Base-by-base conservation (phyloP, 2,888 invertebrate species). In the Gerris lacustris region DNA sequence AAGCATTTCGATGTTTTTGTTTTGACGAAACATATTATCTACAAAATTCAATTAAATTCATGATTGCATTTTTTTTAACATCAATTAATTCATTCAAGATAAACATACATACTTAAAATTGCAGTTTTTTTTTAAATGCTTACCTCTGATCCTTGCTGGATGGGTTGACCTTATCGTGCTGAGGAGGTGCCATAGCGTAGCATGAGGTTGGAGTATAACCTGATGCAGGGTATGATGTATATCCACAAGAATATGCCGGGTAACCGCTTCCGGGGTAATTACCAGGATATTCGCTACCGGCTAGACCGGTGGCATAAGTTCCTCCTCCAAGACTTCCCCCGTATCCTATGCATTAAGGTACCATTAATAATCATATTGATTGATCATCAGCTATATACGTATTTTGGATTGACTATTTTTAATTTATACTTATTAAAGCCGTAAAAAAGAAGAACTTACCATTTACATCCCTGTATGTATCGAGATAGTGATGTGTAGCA, bases 141-240 rank as follows among this genome's bases (percentile, higher is more conserved):
- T 82, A 90, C 89, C 89, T 86, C 82, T 86, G 86, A 77, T 90
- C 89, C 80, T 90, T 90, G 89, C 91, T 78, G 85, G 87, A 73
- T 88, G 88, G 75, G 80, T 79, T 77, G 83, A 76, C 72, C 71
- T 77, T 76, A 74, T 77, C 83, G 75, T 90, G 89, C 79, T 90
- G 90, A 62, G 92, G 92, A 72, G 90, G 90, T 73, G 92, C 92
- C 92, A 93, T 92, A 79, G 91, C 91, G 82, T 92, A 92, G 79
- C 92, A 92, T 67, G 88, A 87, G 82, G 84, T 74, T 82, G 83
- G 75, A 81, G 84, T 75, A 84, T 85, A 73, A 82, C 85, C 72
- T 82, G 82, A 72, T 82, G 80, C 75, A 67, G 88, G 88, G 82
- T 88, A 88, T 76, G 83, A 83, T 76, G 82, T 81, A 79, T 83